Conservation (phyloP, 2,888 invertebrate genomes). For the Spialia ferax region DNA sequence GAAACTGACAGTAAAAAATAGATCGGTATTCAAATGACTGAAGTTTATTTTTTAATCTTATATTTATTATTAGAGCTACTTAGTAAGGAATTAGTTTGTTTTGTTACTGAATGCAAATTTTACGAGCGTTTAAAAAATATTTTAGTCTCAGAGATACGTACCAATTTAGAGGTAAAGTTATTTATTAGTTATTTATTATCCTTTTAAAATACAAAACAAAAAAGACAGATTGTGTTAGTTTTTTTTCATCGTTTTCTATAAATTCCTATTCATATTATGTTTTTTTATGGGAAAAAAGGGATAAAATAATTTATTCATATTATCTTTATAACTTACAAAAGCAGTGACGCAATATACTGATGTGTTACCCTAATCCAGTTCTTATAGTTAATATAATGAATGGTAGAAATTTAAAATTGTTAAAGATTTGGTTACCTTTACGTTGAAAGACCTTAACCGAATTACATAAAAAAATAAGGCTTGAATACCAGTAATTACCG, state of each 20-base stretch:
- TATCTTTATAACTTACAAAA: too few relatives aligned
- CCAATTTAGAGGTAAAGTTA: too few relatives aligned
- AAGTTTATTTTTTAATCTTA: background rate
- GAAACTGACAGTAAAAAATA: background rate
- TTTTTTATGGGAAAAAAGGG: too few relatives aligned
- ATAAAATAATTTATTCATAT: too few relatives aligned
- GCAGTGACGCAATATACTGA: too few relatives aligned
- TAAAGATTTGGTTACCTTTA: constrained; percentile 24
- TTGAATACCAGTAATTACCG: constrained; percentile 39
- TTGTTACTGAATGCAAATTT: background rate
- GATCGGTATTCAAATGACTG: background rate
- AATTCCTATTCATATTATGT: too few relatives aligned
- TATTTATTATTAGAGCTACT: too few relatives aligned
- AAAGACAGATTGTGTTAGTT: too few relatives aligned
- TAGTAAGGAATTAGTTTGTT: background rate
- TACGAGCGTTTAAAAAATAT: background rate
- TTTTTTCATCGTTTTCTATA: too few relatives aligned
- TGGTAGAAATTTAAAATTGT: background rate
- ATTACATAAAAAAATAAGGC: constrained; percentile 48
- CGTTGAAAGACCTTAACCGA: constrained; percentile 49
- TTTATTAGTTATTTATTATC: too few relatives aligned
- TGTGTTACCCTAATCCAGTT: too few relatives aligned
- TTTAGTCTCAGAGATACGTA: background rate
- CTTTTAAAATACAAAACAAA: too few relatives aligned
- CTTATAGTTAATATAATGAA: background rate